phyloP scores from a whole-genome alignment of 2,797 vertebrate species.

The Gallinago solitaria region DNA sequence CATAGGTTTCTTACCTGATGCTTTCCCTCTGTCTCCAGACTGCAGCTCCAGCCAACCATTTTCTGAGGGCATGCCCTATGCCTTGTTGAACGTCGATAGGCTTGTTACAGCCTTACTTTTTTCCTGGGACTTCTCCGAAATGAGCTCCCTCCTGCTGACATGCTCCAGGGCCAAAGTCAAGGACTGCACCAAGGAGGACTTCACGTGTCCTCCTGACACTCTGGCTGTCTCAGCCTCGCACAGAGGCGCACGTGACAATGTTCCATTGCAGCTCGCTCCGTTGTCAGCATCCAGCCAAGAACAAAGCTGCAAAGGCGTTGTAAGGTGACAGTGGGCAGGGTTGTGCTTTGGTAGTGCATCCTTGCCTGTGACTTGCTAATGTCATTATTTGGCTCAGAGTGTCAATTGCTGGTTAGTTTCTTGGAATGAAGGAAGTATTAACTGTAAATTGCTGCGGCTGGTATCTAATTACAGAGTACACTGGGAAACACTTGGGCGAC shows the following conservation, averaged over 20 bases:
- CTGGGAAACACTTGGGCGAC: slow-evolving; percentile 18
- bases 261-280: background rate
- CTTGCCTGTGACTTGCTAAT: background rate
- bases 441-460: slow-evolving; percentile 49
- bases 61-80: background rate
- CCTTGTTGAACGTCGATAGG: background rate
- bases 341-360: background rate
- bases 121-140: background rate
- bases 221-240: background rate
- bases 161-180: background rate
- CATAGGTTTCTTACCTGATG: background rate
- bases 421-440: slow-evolving; percentile 53
- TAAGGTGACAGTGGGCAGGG: background rate
- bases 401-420: slow-evolving; percentile 25
- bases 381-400: background rate
- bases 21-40: background rate
- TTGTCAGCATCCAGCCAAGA: background rate
- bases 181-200: background rate
- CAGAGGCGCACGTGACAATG: background rate
- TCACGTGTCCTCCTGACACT: background rate
- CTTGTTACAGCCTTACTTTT: background rate
- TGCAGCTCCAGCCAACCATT: background rate
- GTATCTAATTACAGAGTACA: slow-evolving; percentile 29
- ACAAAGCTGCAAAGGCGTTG: background rate
- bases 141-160: background rate